Evolutionary conservation across 2,113 vertebrate species (phyloP).

Genomic region (Ovibos moschatus): DNA sequence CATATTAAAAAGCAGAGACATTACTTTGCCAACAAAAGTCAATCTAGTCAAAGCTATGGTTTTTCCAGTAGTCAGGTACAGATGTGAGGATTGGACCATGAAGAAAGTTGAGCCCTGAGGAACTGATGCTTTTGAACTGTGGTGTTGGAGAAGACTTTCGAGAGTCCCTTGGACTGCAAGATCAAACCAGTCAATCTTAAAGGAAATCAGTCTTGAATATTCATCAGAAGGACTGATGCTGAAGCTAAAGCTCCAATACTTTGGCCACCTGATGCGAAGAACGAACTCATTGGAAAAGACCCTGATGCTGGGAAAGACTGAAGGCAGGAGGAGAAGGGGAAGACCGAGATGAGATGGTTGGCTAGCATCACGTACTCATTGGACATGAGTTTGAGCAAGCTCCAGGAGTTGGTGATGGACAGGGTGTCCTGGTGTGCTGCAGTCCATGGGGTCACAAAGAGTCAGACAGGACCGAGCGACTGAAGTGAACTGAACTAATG

Average conservation of each 20-base stretch:
- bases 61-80: background rate
- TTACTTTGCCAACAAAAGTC: background rate
- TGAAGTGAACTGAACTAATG: background rate
- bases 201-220: background rate
- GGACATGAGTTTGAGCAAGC: background rate
- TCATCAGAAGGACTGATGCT: background rate
- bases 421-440: background rate
- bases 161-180: background rate
- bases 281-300: background rate
- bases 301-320: background rate
- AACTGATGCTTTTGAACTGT: background rate
- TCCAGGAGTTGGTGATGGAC: background rate
- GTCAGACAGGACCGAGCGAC: background rate
- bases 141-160: background rate
- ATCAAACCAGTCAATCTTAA: background rate
- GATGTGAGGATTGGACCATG: background rate
- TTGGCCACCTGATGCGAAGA: background rate
- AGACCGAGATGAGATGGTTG: background rate
- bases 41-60: background rate
- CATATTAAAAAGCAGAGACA: background rate
- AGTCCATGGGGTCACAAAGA: background rate
- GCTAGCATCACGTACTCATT: background rate
- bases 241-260: background rate
- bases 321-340: background rate
- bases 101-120: background rate